Conservation (phyloP, 2,888 invertebrate species). For the Fragum fragum region DNA sequence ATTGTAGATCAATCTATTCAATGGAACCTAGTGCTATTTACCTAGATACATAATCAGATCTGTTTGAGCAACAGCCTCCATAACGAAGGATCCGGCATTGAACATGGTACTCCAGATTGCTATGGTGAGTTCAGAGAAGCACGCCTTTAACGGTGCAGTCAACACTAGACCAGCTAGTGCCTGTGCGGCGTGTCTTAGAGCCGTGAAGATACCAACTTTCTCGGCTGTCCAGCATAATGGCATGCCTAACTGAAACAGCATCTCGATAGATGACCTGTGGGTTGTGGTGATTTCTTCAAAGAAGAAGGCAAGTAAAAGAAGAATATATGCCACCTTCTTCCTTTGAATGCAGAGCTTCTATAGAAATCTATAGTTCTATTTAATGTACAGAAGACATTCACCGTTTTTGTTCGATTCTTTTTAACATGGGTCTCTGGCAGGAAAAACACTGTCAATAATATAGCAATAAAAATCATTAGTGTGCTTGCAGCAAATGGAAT, state of each 20-base stretch:
- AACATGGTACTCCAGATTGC: slow-evolving; percentile 40
- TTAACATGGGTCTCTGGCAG: slow-evolving; percentile 44
- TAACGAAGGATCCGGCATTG: slow-evolving; percentile 41
- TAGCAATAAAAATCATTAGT: neutral
- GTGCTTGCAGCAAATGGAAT: slow-evolving; percentile 26
- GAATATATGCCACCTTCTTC: slow-evolving; percentile 34
- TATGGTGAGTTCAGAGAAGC: slow-evolving; percentile 52
- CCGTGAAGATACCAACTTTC: slow-evolving; percentile 55
- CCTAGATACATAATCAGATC: slow-evolving; percentile 59
- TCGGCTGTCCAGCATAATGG: slow-evolving; percentile 68
- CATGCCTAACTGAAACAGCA: slow-evolving; percentile 59
- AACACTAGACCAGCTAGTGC: slow-evolving; percentile 38
- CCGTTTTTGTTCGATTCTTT: slow-evolving; percentile 15
- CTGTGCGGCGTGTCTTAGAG: slow-evolving; percentile 45
- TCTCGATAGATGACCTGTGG: slow-evolving; percentile 35
- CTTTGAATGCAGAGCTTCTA: slow-evolving; percentile 13
- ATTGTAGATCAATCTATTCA: no score
- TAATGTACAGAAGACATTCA: slow-evolving; percentile 2
- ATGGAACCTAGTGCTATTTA: slow-evolving; percentile 42
- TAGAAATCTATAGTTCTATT: slow-evolving; percentile 40
- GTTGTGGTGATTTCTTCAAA: slow-evolving; percentile 20
- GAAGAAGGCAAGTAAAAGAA: slow-evolving; percentile 40
- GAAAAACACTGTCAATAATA: slow-evolving; percentile 6
- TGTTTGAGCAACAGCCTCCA: slow-evolving; percentile 46
- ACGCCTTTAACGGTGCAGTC: slow-evolving; percentile 46